phyloP scores from a whole-genome alignment of 2,797 vertebrate species.

The Furcifer pardalis region DNA sequence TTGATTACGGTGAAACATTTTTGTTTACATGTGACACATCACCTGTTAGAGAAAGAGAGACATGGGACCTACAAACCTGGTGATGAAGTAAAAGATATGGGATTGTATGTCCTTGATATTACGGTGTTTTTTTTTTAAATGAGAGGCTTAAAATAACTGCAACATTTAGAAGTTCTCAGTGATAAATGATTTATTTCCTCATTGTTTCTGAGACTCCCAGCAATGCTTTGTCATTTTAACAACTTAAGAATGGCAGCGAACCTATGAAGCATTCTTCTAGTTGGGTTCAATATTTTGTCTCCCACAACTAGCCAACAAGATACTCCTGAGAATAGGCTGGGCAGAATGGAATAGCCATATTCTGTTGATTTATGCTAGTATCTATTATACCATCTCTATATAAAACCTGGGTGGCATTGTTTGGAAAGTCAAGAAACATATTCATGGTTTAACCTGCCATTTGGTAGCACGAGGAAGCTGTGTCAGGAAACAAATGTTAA shows the following conservation, averaged over 20 bases:
- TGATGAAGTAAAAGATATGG: neutral
- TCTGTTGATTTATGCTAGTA: neutral
- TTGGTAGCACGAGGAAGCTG: too few species aligned
- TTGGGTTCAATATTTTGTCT: neutral
- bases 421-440: neutral
- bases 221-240: neutral
- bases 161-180: neutral
- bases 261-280: neutral
- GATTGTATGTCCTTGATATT: constrained; percentile 1
- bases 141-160: neutral
- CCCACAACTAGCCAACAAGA: neutral
- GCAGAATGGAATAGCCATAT: neutral
- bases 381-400: neutral
- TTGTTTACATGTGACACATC: constrained; percentile 18
- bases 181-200: neutral
- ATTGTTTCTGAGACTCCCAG: neutral
- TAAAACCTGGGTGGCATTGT: neutral
- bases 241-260: neutral
- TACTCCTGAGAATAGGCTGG: too few species aligned
- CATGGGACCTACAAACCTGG: neutral
- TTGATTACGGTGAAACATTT: neutral
- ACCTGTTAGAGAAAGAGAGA: constrained; percentile 10
- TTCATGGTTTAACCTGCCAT: neutral
- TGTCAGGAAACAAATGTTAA: too few species aligned
- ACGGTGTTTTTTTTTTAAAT: neutral